Evolutionary conservation across 2,797 vertebrate species (phyloP).

Genomic region (Apogon talboti): DNA sequence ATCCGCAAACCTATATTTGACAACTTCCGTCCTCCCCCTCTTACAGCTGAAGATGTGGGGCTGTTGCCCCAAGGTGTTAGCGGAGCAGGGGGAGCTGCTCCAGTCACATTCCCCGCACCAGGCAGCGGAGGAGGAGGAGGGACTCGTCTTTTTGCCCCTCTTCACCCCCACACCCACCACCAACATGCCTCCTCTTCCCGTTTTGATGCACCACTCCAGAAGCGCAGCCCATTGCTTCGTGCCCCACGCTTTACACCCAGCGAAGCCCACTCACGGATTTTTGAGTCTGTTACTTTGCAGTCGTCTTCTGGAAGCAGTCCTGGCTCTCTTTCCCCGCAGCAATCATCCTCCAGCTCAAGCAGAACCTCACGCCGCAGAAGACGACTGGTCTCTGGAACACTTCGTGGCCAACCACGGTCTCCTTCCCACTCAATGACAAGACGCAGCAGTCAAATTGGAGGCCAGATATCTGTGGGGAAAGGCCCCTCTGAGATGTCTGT

Average conservation of each 20-base stretch:
- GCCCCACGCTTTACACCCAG: constrained; percentile 97
- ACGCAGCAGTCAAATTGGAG: constrained; percentile 87
- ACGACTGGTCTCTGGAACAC: constrained; percentile 76
- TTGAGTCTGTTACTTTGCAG: constrained; percentile 94
- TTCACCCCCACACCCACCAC: constrained; percentile 86
- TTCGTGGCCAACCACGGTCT: constrained; percentile 90
- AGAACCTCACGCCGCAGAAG: constrained; percentile 80
- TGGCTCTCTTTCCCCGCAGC: constrained; percentile 86
- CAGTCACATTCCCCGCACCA: constrained; percentile 85
- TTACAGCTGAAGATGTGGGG: constrained; percentile 95
- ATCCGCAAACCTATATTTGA: constrained; percentile 98
- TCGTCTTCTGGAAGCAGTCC: constrained; percentile 85
- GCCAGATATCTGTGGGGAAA: constrained; percentile 65
- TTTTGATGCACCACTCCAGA: constrained; percentile 90
- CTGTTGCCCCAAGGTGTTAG: constrained; percentile 83
- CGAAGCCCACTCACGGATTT: constrained; percentile 97
- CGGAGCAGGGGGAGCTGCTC: constrained; percentile 73
- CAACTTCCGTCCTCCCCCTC: constrained; percentile 96
- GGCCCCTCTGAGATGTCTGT: constrained; percentile 85
- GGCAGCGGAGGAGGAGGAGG: constrained; percentile 80
- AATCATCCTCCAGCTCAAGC: constrained; percentile 80
- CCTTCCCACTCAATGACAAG: constrained; percentile 98
- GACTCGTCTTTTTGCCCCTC: constrained; percentile 89
- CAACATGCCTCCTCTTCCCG: constrained; percentile 82
- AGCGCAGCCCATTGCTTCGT: constrained; percentile 93